Evolutionary conservation across 2,113 vertebrate genomes (phyloP), one percentile per base, ranked within the genome.

Genomic region (Tringa solitaria): DNA sequence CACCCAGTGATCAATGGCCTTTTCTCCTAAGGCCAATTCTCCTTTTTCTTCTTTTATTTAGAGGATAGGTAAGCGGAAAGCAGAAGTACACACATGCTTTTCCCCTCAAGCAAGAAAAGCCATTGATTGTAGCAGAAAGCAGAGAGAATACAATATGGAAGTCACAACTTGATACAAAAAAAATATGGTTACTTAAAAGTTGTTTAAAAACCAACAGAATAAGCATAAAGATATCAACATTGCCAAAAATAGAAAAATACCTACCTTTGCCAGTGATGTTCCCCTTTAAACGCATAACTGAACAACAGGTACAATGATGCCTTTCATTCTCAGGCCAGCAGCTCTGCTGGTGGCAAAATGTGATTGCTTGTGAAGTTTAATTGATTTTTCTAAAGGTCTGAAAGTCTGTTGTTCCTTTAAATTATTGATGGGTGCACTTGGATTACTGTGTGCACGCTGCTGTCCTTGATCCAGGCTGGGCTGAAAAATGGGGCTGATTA

Each of bases 331-430:
- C 53, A 54, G 43, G 33, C 57, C 48, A 76, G 43, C 54, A 54
- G 22, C 37, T 77, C 83, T 88, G 69, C 65, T 45, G 35, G 70
- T 68, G 41, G 64, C 78, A 81, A 89, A 76, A 89, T 19, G 43
- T 5, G 27, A 90, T 57, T 54, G 50, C 50, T 73, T 81, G 41
- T 70, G 73, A 95, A 92, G 79, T 33, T 56, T 53, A 89, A 93
- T 87, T 89, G 85, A 92, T 95, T 89, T 84, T 87, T 91, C 77
- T 51, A 77, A 83, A 88, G 68, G 68, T 74, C 94, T 82, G 33
- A 54, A 94, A 73, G 76, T 77, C 73, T 77, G 61, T 43, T 82
- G 79, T 87, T 89, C 59, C 74, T 91, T 79, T 89, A 76, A 83
- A 76, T 87, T 94, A 93, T 84, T 93, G 81, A 94, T 84, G 81